Conservation (phyloP, 2,113 vertebrate species). For the Falco punctatus region DNA sequence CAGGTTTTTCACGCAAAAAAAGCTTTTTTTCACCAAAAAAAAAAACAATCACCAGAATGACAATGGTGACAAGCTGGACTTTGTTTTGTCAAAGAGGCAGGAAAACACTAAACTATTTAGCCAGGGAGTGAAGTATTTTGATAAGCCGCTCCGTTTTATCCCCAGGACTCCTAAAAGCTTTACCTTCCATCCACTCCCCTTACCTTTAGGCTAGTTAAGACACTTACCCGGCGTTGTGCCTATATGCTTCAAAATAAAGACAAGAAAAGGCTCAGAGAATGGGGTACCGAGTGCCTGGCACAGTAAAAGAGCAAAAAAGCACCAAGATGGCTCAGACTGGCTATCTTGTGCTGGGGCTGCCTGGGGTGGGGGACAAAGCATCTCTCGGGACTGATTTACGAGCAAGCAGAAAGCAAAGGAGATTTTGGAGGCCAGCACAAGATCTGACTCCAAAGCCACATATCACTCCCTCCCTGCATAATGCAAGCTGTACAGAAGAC, state of each 20-base stretch:
- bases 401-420: background rate
- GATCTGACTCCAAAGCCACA: background rate
- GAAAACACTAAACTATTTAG: background rate
- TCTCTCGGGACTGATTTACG: background rate
- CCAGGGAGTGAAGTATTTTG: background rate
- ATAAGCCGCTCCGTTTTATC: background rate
- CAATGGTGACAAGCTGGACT: background rate
- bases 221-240: background rate
- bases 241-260: background rate
- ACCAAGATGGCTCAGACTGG: background rate
- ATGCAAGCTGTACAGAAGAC: background rate
- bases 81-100: background rate
- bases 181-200: background rate
- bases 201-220: background rate
- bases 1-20: background rate
- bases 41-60: background rate
- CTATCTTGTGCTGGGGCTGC: background rate
- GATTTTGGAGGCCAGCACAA: background rate
- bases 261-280: background rate
- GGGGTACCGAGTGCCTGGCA: background rate
- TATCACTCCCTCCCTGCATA: accelerated
- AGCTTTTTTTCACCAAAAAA: background rate
- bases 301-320: background rate
- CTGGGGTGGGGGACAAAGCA: background rate
- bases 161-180: background rate